phyloP scores from a whole-genome alignment of 1,140 invertebrate genomes.

The Dendrolimus kikuchii region DNA sequence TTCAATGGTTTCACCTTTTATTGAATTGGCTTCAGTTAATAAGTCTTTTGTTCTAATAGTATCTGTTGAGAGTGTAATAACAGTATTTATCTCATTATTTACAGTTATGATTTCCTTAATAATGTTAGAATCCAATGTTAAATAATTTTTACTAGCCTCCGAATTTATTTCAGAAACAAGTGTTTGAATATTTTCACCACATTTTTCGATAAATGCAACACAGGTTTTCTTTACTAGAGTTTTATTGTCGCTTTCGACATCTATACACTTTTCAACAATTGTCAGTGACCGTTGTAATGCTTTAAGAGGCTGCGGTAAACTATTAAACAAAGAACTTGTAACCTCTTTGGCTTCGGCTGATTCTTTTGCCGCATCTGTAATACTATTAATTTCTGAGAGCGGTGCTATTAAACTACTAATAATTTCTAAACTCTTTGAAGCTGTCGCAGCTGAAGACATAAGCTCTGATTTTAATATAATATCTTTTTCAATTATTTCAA shows the following conservation, averaged over 20 bases:
- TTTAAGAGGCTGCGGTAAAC: conserved; percentile 74
- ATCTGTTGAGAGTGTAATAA: conserved; percentile 67
- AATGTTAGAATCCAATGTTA: conserved; percentile 26
- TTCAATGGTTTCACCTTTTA: conserved; percentile 62
- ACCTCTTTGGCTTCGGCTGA: conserved; percentile 52
- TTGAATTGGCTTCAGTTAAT: conserved; percentile 67
- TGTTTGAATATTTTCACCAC: conserved; percentile 68
- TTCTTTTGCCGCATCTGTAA: conserved; percentile 66
- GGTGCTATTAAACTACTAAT: conserved; percentile 76
- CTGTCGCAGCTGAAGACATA: conserved; percentile 76
- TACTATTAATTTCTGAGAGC: conserved; percentile 75
- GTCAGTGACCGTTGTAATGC: conserved; percentile 75
- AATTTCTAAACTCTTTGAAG: conserved; percentile 77
- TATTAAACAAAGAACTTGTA: conserved; percentile 70
- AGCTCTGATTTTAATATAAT: conserved; percentile 75
- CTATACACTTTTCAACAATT: conserved; percentile 79
- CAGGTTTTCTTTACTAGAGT: conserved; percentile 78
- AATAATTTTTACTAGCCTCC: conserved; percentile 21
- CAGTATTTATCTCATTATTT: conserved; percentile 65
- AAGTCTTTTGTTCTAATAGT: conserved; percentile 68
- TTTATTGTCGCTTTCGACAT: conserved; percentile 76
- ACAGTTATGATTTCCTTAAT: conserved; percentile 53
- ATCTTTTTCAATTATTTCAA: conserved; percentile 74
- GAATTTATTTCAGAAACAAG: conserved; percentile 34
- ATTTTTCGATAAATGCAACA: conserved; percentile 74